phyloP scores from a whole-genome alignment of 2,797 vertebrate species.

The Schizothorax lantsangensis region DNA sequence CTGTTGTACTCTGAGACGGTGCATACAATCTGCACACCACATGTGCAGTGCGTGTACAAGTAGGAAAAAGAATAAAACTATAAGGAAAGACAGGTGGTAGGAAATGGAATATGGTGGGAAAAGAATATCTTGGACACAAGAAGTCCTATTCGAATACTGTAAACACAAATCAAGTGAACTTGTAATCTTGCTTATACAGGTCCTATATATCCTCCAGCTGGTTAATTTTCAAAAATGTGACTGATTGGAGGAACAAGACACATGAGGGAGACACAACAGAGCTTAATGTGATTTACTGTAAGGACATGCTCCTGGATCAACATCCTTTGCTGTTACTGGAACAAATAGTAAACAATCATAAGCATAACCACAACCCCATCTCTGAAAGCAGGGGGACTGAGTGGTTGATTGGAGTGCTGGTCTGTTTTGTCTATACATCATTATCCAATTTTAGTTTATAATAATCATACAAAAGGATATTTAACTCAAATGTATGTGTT shows the following conservation, averaged over 20 bases:
- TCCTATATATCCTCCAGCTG: neutral
- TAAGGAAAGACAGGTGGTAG: slow-evolving; percentile 33
- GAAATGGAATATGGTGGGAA: slow-evolving; percentile 44
- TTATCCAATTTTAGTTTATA: neutral
- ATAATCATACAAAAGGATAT: neutral
- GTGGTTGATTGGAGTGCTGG: neutral
- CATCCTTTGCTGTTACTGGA: neutral
- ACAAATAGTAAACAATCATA: neutral
- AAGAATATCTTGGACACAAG: slow-evolving; percentile 30
- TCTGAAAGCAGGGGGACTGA: neutral
- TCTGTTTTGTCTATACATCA: neutral
- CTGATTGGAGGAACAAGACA: neutral
- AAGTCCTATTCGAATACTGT: neutral
- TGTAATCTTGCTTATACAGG: neutral
- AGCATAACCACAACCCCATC: neutral
- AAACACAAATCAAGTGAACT: neutral
- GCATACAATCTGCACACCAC: slow-evolving; percentile 53
- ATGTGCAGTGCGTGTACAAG: slow-evolving; percentile 36
- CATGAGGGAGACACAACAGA: neutral
- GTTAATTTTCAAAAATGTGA: neutral
- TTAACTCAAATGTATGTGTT: neutral
- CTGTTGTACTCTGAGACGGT: neutral
- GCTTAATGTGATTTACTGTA: neutral
- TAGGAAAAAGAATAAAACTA: slow-evolving; percentile 15
- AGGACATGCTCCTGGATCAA: slow-evolving; percentile 3